Conservation (phyloP, 2,888 invertebrate genomes). For the Sarcophaga caerulescens region DNA sequence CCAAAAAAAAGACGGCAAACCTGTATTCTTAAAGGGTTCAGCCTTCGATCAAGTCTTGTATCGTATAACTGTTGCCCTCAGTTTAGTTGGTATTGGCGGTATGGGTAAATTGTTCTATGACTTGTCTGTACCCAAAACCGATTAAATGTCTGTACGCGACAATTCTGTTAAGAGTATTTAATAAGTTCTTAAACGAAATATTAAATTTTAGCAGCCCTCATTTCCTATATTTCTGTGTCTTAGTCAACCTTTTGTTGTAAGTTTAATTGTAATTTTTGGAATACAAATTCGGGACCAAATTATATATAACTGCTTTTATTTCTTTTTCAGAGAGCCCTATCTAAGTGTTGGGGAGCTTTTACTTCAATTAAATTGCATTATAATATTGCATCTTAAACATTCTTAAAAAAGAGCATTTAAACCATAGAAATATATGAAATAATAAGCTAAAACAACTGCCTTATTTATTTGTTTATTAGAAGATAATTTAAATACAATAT, state of each 20-base stretch:
- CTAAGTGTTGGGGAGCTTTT: background rate
- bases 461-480: background rate
- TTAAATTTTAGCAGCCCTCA: background rate
- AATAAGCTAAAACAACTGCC: constrained; percentile 18
- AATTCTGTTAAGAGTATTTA: constrained; percentile 23
- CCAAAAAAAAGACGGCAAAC: constrained; percentile 81
- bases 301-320: constrained; percentile 6
- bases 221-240: constrained; percentile 57
- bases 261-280: constrained; percentile 6
- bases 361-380: constrained; percentile 14
- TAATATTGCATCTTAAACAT: constrained; percentile 56
- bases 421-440: constrained; percentile 76
- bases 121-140: constrained; percentile 74
- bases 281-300: background rate
- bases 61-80: constrained; percentile 78
- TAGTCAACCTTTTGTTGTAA: constrained; percentile 33
- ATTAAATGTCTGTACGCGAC: constrained; percentile 34
- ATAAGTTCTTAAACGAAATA: constrained; percentile 4
- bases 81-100: constrained; percentile 78
- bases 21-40: constrained; percentile 82
- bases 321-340: constrained; percentile 33
- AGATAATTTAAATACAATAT: background rate
- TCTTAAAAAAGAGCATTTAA: constrained; percentile 74
- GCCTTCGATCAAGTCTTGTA: constrained; percentile 81
- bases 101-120: constrained; percentile 78